Base-by-base conservation (phyloP, 2,888 invertebrate species). In the Drosophila anomelani region DNA sequence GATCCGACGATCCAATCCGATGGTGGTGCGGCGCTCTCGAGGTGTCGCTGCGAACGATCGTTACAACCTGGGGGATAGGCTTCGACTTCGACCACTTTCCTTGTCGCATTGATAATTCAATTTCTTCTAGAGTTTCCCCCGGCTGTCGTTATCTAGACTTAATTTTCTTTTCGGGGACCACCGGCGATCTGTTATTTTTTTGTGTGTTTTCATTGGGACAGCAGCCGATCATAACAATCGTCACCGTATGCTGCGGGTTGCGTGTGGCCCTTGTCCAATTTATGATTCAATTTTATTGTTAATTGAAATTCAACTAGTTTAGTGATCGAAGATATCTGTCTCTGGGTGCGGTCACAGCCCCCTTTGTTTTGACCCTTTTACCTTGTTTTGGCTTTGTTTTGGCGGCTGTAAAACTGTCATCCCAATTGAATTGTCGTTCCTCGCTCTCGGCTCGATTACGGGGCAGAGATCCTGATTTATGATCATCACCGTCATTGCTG, bases 281-380 rank as follows among this genome's bases (percentile, higher is more conserved):
- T 86, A 88, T 88, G 89, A 72, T 88, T 89, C 84, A 88, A 85
- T 88, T 86, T 86, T 86, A 89, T 86, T 89, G 86, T 89, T 88
- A 89, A 86, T 88, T 90, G 90, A 89, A 88, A 88, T 72, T 77
- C 90, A 86, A 90, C 86, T 86, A 89, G 86, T 89, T 89, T 88
- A 88, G 84, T 89, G 68, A 76, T 83, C 78, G 75, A 58, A 60
- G 32, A n/a, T 53, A 47, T 47, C 41, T 26, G 38, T 44, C 46
- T 47, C 41, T 47, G 79, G 74, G 81, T 58, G 76, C 71, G 77
- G 78, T 67, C 70, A 47, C 49, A 60, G 58, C 62, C 68, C 49
- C 62, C 34, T 49, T 67, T 69, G 29, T 53, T 55, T 59, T 59
- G 67, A 53, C 63, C 61, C 54, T 43, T 49, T 53, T 49, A 38